phyloP scores from a whole-genome alignment of 2,797 vertebrate genomes.

The Sebastes ruberrimus region DNA sequence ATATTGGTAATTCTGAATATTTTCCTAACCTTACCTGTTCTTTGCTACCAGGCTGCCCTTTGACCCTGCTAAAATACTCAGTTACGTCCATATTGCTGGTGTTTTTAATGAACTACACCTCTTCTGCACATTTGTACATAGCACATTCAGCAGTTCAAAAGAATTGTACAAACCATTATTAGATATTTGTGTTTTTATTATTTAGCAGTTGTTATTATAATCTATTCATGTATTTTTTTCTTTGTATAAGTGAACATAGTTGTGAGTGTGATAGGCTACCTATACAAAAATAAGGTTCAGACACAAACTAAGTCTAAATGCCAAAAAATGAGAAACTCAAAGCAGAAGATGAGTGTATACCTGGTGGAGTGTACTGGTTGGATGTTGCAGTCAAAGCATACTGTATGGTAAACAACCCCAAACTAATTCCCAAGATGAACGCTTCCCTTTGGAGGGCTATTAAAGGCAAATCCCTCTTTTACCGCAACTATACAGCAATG shows the following conservation, averaged over 20 bases:
- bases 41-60: background rate
- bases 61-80: background rate
- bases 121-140: background rate
- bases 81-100: background rate
- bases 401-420: background rate
- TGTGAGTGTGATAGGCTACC: background rate
- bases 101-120: background rate
- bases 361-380: background rate
- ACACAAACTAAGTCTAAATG: background rate
- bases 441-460: background rate
- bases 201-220: background rate
- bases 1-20: background rate
- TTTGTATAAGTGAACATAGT: background rate
- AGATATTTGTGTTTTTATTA: background rate
- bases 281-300: background rate
- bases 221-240: background rate
- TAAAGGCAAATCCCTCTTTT: conserved; percentile 19
- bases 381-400: conserved; percentile 3
- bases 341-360: background rate
- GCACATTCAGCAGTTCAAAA: background rate
- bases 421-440: conserved; percentile 1
- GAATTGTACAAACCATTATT: background rate
- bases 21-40: background rate
- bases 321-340: background rate
- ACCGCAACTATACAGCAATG: background rate